Base-by-base conservation (phyloP, 2,113 vertebrate species). In the Gobiocypris rarus region DNA sequence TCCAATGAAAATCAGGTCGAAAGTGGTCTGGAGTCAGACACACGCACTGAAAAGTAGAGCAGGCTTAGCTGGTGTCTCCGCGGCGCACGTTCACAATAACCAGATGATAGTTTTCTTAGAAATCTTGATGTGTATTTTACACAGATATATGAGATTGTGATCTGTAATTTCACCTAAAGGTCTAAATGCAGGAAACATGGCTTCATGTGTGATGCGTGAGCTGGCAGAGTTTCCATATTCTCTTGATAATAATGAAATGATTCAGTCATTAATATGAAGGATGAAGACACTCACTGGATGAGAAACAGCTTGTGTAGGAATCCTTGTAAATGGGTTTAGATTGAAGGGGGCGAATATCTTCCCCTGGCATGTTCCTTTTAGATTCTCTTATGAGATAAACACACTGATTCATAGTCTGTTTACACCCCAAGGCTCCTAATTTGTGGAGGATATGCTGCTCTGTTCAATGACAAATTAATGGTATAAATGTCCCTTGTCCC, bases 191-290 rank as follows among this genome's bases (percentile, higher is more conserved):
- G 54, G 7, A 59, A 80, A 67, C 17, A 0, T 34, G 78, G 45
- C 17, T 13, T 43, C 61, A 52, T 67, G 69, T 15, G 38, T 34
- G 13, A 80, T 24, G n/a, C 1, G 13, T 28, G 56, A 45, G 75
- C 56, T 56, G 74, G 9, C 28, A 56, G 4, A 56, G 9, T 5
- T 43, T 75, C 28, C 8, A 31, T 75, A 5, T 11, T 31, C 73
- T 52, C 50, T 54, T 50, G 17, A 75, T 28, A 54, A 73, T 78
- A 80, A 80, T 67, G 24, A 67, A 67, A 26, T 52, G 17, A 80
- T 50, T 80, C 10, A 22, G 78, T 48, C 59, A 67, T 80, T 43
- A 80, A 65, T 80, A 50, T 67, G 61, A 43, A 67, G 78, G 78
- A 58, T 61, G 34, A 78, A 28, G 14, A 15, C 67, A 43, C 45